phyloP scores from a whole-genome alignment of 1,140 invertebrate species.

The Cherax destructor region DNA sequence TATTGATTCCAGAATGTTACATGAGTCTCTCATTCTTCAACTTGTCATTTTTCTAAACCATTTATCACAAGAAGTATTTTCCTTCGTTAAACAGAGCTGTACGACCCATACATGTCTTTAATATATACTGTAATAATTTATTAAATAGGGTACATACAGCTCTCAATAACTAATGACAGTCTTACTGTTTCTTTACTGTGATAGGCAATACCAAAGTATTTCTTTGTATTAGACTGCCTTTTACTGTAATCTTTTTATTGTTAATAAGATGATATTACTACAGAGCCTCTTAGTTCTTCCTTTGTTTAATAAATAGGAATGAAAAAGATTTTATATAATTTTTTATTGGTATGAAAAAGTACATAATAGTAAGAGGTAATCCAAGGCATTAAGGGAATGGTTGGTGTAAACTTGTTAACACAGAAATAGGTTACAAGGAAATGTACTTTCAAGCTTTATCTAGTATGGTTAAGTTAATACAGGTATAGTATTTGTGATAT shows the following conservation, averaged over 20 bases:
- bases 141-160: no score
- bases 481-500: not conserved
- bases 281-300: not conserved
- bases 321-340: constrained; percentile 27
- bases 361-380: constrained; percentile 67
- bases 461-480: not conserved
- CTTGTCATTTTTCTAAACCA: no score
- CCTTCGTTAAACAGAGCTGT: no score
- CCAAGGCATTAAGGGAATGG: constrained; percentile 68
- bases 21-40: no score
- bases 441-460: constrained; percentile 37
- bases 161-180: not conserved
- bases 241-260: not conserved
- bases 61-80: no score
- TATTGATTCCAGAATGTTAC: no score
- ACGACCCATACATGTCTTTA: no score
- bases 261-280: not conserved
- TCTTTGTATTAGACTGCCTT: constrained; percentile 5
- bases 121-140: no score
- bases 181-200: not conserved
- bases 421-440: constrained; percentile 47
- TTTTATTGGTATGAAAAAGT: constrained; percentile 67
- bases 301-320: not conserved
- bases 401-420: constrained; percentile 64
- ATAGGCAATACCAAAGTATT: not conserved